Conservation (phyloP, 2,888 invertebrate genomes). For the Drosophila neoperkinsi region DNA sequence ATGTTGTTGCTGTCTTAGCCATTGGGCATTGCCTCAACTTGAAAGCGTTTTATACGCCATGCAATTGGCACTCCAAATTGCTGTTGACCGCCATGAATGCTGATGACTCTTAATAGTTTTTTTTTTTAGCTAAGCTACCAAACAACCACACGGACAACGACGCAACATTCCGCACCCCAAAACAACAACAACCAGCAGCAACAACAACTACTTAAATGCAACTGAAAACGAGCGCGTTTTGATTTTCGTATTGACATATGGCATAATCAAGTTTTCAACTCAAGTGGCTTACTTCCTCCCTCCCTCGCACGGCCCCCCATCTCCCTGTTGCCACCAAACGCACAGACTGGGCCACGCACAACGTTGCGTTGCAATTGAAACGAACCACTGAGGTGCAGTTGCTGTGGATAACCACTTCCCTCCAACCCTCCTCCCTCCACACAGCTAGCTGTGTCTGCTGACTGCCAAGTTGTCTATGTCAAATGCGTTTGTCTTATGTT, state of each 20-base stretch:
- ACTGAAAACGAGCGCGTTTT: conserved; percentile 59
- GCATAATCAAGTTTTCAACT: conserved; percentile 69
- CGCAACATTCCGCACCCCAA: conserved; percentile 63
- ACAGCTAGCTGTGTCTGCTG: conserved; percentile 23
- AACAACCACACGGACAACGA: conserved; percentile 41
- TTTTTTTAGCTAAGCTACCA: conserved; percentile 33
- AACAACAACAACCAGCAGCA: conserved; percentile 22
- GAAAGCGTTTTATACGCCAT: conserved; percentile 38
- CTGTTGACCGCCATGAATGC: conserved; percentile 79
- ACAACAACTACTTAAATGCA: conserved; percentile 30
- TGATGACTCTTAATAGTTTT: conserved; percentile 72
- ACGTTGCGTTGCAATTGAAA: conserved; percentile 62
- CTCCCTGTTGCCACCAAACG: background rate
- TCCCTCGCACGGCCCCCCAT: background rate
- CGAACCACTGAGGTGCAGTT: conserved; percentile 46
- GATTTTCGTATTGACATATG: conserved; percentile 55
- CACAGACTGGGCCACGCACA: conserved; percentile 45
- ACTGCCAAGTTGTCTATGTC: conserved; percentile 74
- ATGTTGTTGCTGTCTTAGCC: conserved; percentile 5
- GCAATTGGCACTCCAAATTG: conserved; percentile 76
- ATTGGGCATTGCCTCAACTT: conserved; percentile 38
- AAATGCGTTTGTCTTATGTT: conserved; percentile 63
- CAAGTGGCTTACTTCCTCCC: conserved; percentile 35
- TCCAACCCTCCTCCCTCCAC: background rate
- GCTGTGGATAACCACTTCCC: background rate